Conservation (phyloP, 2,888 invertebrate species). For the Labia minor region DNA sequence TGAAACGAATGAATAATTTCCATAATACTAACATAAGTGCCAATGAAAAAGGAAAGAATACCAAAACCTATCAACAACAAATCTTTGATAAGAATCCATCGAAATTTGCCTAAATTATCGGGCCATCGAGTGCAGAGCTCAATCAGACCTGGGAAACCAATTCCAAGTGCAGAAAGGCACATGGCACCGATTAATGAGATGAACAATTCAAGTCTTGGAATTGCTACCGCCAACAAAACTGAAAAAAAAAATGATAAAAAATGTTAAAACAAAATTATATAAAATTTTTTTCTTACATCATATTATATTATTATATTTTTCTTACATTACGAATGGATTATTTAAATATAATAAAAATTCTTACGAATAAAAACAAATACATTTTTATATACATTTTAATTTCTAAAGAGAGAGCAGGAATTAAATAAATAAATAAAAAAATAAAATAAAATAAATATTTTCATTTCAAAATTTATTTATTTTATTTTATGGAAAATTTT, state of each 20-base stretch:
- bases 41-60: slow-evolving; percentile 53
- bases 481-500: too few relatives aligned
- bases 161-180: slow-evolving; percentile 74
- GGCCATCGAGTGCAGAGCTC: slow-evolving; percentile 69
- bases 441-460: too few relatives aligned
- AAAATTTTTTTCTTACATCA: background rate
- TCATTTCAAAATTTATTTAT: too few relatives aligned
- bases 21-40: slow-evolving; percentile 56
- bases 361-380: too few relatives aligned
- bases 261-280: slow-evolving; percentile 14
- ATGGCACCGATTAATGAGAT: slow-evolving; percentile 79
- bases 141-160: slow-evolving; percentile 83
- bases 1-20: slow-evolving; percentile 41
- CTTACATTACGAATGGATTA: slow-evolving; percentile 15
- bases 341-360: too few relatives aligned
- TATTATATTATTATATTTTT: too few relatives aligned
- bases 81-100: slow-evolving; percentile 51
- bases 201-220: slow-evolving; percentile 69
- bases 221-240: slow-evolving; percentile 72
- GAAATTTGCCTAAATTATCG: slow-evolving; percentile 44
- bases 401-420: too few relatives aligned
- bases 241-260: slow-evolving; percentile 37
- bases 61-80: slow-evolving; percentile 53
- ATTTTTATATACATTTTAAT: too few relatives aligned
- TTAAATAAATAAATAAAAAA: too few relatives aligned